Percentiles rank a stretch among this genome's conserved stretches.
Conservation (phyloP, 2,888 invertebrate species). For the Euzophera pinguis region DNA sequence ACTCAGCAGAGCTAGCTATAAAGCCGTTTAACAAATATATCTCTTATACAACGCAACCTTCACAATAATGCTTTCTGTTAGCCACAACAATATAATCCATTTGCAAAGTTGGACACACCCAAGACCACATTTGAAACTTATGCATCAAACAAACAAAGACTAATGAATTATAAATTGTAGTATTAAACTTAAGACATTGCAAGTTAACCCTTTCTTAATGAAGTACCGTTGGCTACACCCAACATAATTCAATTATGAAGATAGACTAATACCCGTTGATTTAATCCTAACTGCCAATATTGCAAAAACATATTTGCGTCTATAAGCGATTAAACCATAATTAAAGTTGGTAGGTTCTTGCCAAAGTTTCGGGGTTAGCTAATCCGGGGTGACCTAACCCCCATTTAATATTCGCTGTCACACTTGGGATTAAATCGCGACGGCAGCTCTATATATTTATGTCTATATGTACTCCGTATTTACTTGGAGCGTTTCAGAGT, state of each 20-base stretch:
- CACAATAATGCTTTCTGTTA: too few species aligned
- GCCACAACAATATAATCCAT: too few species aligned
- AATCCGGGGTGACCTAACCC: constrained; percentile 60
- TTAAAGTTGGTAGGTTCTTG: constrained; percentile 51
- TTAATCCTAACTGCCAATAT: constrained; percentile 22
- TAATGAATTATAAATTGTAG: not conserved
- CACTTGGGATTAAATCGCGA: constrained; percentile 62
- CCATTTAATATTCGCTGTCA: constrained; percentile 67
- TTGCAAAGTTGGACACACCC: too few species aligned
- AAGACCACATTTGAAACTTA: too few species aligned
- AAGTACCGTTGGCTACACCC: not conserved
- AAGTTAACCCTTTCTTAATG: not conserved
- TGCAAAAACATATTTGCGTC: constrained; percentile 32
- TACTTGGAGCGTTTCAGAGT: not conserved
- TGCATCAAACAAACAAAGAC: not conserved
- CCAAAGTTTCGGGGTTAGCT: constrained; percentile 52
- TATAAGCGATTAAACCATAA: constrained; percentile 44
- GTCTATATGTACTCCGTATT: constrained; percentile 15
- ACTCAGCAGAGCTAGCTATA: too few species aligned
- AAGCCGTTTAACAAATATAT: too few species aligned
- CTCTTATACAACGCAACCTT: too few species aligned
- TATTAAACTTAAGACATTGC: not conserved
- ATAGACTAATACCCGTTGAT: constrained; percentile 3
- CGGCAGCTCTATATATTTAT: constrained; percentile 36
- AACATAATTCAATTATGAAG: constrained; percentile 8